A percentile compares a stretch with the other conserved stretches of the same genome.
Conservation (phyloP, 2,113 vertebrate species). For the Struthidea cinerea region DNA sequence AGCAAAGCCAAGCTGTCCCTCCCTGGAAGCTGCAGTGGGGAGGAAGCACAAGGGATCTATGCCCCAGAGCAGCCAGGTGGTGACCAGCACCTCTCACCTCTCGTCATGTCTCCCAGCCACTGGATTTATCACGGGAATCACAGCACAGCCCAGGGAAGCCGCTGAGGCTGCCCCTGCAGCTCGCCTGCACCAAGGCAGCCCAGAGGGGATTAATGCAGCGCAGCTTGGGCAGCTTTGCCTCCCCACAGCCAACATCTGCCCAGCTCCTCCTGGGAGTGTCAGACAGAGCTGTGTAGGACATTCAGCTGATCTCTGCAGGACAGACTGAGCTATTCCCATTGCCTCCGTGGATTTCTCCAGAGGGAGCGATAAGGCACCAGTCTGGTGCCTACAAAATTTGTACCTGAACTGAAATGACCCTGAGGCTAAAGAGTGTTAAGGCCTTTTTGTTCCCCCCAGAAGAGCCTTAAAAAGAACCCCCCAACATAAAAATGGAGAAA, state of each 20-base stretch:
- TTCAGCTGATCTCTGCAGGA: neutral
- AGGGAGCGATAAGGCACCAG: neutral
- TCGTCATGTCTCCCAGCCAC: accelerated
- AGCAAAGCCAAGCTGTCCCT: neutral
- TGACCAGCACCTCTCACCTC: neutral
- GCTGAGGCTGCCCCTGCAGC: neutral
- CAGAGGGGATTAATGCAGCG: neutral
- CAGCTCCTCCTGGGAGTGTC: neutral
- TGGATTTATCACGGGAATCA: neutral
- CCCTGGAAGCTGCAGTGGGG: neutral
- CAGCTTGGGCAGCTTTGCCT: neutral
- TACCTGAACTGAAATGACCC: neutral
- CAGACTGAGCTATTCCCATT: neutral
- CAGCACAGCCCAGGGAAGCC: neutral
- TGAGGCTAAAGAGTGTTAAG: neutral
- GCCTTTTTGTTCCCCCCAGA: neutral
- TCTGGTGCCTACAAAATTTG: neutral
- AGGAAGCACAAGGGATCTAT: neutral
- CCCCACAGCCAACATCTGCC: neutral
- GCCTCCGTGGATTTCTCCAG: neutral
- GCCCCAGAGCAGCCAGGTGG: neutral
- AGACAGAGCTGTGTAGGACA: neutral
- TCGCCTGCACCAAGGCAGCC: neutral
- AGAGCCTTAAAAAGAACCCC: neutral
- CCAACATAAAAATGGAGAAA: neutral